A percentile compares a stretch with the other conserved stretches of the same genome.
phyloP scores from a whole-genome alignment of 2,797 vertebrate genomes.

The Synanceia verrucosa region DNA sequence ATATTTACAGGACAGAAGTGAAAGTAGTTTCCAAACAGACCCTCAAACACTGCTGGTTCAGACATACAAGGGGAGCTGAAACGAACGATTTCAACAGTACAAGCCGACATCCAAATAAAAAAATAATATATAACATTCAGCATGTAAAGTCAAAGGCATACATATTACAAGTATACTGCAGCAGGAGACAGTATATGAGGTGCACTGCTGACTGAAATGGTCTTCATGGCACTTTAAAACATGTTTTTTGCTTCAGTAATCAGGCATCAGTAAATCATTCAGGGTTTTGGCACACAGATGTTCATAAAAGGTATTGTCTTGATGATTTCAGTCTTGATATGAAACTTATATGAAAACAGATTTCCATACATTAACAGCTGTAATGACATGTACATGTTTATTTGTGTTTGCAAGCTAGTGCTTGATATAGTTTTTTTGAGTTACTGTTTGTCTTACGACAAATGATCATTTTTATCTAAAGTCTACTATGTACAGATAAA shows the following conservation, averaged over 20 bases:
- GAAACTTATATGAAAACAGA: conserved; percentile 32
- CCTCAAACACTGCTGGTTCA: conserved; percentile 33
- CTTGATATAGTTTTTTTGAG: conserved; percentile 41
- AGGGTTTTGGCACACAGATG: conserved; percentile 61
- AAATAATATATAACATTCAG: conserved; percentile 59
- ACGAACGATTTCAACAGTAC: conserved; percentile 47
- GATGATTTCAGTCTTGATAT: conserved; percentile 28
- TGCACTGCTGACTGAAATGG: conserved; percentile 52
- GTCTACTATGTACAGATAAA: conserved; percentile 72
- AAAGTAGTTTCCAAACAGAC: conserved; percentile 59
- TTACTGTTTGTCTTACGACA: conserved; percentile 45
- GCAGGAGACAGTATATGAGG: conserved; percentile 47
- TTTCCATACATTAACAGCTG: conserved; percentile 39
- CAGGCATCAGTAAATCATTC: conserved; percentile 64
- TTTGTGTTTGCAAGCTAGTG: conserved; percentile 50
- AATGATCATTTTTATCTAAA: conserved; percentile 55
- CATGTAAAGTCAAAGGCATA: conserved; percentile 67
- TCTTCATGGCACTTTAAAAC: conserved; percentile 77
- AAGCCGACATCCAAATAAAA: conserved; percentile 48
- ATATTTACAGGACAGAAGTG: conserved; percentile 63
- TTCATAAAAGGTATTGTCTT: conserved; percentile 7
- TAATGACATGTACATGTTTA: conserved; percentile 40
- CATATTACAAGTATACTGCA: conserved; percentile 64
- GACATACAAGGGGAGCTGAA: conserved; percentile 34
- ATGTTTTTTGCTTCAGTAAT: conserved; percentile 63